Evolutionary conservation across 2,888 invertebrate species (phyloP).

Genomic region (Troilus luridus): DNA sequence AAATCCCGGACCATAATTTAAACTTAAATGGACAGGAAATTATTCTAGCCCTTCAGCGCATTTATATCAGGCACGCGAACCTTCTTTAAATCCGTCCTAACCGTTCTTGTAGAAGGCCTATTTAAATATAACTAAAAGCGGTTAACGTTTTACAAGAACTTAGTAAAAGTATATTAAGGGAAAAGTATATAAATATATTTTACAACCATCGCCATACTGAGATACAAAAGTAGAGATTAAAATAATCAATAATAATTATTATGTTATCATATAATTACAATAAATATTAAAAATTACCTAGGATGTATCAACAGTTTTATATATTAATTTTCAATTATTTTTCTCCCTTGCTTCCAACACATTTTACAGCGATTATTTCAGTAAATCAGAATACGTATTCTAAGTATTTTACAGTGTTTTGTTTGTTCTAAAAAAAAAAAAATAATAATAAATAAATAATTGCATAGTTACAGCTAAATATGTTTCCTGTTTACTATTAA

Average conservation of each 20-base stretch:
- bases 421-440: too few relatives aligned
- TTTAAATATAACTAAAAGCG: constrained; percentile 1
- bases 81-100: not conserved
- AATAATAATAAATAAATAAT: too few relatives aligned
- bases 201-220: not conserved
- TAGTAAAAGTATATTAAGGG: not conserved
- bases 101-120: not conserved
- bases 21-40: constrained; percentile 34
- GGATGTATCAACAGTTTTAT: too few relatives aligned
- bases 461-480: too few relatives aligned
- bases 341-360: too few relatives aligned
- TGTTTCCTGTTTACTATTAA: too few relatives aligned
- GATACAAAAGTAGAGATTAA: not conserved
- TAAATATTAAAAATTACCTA: too few relatives aligned
- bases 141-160: not conserved
- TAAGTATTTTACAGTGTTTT: too few relatives aligned
- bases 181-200: not conserved
- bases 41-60: constrained; percentile 17
- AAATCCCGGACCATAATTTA: constrained; percentile 14
- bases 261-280: too few relatives aligned
- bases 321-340: too few relatives aligned
- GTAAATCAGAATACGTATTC: too few relatives aligned
- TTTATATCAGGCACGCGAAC: constrained; percentile 4
- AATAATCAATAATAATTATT: not conserved
- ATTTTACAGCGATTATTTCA: too few relatives aligned